phyloP scores from a whole-genome alignment of 23 tunicate species.

The Phallusia fumigata region DNA sequence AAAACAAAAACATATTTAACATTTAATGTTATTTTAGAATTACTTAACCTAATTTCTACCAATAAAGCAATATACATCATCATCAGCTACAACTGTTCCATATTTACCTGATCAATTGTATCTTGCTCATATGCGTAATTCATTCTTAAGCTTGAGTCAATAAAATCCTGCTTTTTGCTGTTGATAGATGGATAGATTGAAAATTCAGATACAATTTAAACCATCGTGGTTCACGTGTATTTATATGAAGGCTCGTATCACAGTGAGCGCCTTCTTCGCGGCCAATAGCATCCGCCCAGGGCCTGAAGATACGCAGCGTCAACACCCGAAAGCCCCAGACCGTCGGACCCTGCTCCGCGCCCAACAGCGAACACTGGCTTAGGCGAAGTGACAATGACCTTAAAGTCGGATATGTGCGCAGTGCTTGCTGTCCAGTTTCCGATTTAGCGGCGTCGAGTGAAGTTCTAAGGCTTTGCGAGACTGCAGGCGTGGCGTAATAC shows the following conservation, averaged over 20 bases:
- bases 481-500: too few relatives aligned
- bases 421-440: not conserved
- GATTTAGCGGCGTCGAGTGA: not conserved
- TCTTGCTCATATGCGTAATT: not conserved
- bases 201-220: too few relatives aligned
- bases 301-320: not conserved
- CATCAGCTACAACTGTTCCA: too few relatives aligned
- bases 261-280: not conserved
- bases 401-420: conserved; percentile 7
- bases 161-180: too few relatives aligned
- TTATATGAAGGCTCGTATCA: not conserved
- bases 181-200: not conserved
- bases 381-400: not conserved
- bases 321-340: conserved; percentile 9
- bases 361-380: not conserved
- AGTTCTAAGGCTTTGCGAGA: not conserved
- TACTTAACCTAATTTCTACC: too few relatives aligned
- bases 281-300: conserved; percentile 2
- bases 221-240: not conserved
- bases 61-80: too few relatives aligned
- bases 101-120: not conserved
- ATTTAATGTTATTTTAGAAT: too few relatives aligned
- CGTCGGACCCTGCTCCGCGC: not conserved
- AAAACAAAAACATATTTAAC: too few relatives aligned
- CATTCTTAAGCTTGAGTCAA: not conserved